Evolutionary conservation across 2,113 vertebrate species (phyloP), one percentile per base, ranked within the genome.

Genomic region (Microtus oregoni): DNA sequence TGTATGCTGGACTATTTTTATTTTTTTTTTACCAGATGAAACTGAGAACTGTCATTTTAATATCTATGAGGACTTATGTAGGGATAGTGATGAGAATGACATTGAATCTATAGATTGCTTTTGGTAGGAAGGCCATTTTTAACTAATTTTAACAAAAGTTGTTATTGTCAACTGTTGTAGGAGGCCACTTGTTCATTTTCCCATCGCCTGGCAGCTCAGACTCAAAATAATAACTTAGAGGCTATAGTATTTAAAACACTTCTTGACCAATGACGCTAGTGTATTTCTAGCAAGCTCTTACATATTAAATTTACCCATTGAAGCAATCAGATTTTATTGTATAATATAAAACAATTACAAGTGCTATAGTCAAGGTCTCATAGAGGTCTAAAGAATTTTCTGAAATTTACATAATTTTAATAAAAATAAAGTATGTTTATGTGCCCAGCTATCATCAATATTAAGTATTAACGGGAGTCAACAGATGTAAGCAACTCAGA

Each of bases 271-370:
- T 58, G 58, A 20, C 19, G 6, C 58, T 58, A 58, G 3, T 14
- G 58, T 20, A 58, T 58, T 6, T 58, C 58, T 20, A 20, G 13
- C 19, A 58, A 58, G 19, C 19, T 58, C 58, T 58, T 58, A 7
- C 19, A 58, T 58, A 58, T 58, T 58, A 19, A 58, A 58, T 58
- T 20, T 17, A 58, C 5, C 19, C 58, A 58, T 6, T 58, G 3
- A 14, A 58, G 1, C 58, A 63, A 52, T 92, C 61, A 52, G 28
- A 94, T 86, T 92, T 88, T 35, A 67, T 92, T 92, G 22, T 82
- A 55, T 68, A 95, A 94, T 94, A 44, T 44, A 67, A 92, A 96
- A 72, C 12, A 90, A 89, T 88, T 97, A 72, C 7, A 86, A 1
- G 41, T 63, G 7, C 41, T 91, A 38, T 92, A 52, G 17, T 94